Evolutionary conservation across 1,140 invertebrate genomes (phyloP), one percentile per base, ranked within the genome.

Genomic region (Paramacrobiotus metropolitanus): DNA sequence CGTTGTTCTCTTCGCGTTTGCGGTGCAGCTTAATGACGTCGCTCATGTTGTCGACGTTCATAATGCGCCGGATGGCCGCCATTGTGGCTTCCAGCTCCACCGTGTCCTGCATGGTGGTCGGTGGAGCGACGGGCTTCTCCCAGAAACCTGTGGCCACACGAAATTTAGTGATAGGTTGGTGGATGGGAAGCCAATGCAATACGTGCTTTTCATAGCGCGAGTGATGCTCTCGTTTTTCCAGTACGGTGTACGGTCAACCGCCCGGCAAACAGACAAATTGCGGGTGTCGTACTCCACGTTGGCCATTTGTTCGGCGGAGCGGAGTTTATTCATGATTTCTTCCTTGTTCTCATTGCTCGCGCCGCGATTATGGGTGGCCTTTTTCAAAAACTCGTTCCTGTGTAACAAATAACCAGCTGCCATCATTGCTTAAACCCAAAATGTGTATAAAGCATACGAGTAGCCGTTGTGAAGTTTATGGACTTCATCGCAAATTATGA

Each of bases 141-240:
- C 48, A 55, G 24, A 55, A 55, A 55, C 48, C 48, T 55, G 15
- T n/a, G n/a, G n/a, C n/a, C n/a, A n/a, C n/a, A n/a, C n/a, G n/a
- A n/a, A n/a, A n/a, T n/a, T n/a, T n/a, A n/a, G n/a, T n/a, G n/a
- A n/a, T n/a, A n/a, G n/a, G n/a, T n/a, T n/a, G n/a, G n/a, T n/a
- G n/a, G n/a, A n/a, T n/a, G n/a, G n/a, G n/a, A n/a, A n/a, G n/a
- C n/a, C n/a, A n/a, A n/a, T n/a, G n/a, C n/a, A n/a, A n/a, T n/a
- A n/a, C n/a, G 15, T 55, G 28, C 48, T 55, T 24, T 55, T 4
- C 15, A 55, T 28, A 9, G 48, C 48, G 15, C 28, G 48, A 28
- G 15, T 55, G 24, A 55, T 24, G 48, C 48, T 55, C 9, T 55
- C 48, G 28, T 24, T 55, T 24, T 55, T 55, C 48, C 48, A 55